Conservation (phyloP, 2,888 invertebrate genomes). For the Cryptocheilus praepositus region DNA sequence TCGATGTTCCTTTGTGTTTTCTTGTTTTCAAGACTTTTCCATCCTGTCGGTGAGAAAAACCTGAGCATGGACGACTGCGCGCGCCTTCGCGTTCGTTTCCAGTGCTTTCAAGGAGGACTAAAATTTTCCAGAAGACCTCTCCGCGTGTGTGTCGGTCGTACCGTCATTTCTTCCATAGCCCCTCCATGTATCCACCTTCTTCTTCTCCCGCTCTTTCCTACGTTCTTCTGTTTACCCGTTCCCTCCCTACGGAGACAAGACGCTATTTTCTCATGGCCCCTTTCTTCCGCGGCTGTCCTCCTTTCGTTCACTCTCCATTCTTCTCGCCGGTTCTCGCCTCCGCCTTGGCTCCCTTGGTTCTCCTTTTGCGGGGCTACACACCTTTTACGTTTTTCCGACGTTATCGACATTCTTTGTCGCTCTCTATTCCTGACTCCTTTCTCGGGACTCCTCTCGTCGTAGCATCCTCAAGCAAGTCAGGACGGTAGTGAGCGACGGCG, state of each 20-base stretch:
- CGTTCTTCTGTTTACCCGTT: constrained; percentile 2
- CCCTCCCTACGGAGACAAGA: not conserved
- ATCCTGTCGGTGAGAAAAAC: too few relatives aligned
- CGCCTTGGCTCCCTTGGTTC: constrained; percentile 25
- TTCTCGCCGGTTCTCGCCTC: constrained; percentile 21
- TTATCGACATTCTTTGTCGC: constrained; percentile 70
- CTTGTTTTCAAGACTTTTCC: too few relatives aligned
- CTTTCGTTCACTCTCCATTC: constrained; percentile 38
- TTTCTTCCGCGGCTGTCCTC: constrained; percentile 27
- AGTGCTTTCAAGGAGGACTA: too few relatives aligned
- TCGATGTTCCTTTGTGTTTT: too few relatives aligned
- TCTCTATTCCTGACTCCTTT: constrained; percentile 39
- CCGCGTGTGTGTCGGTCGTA: too few relatives aligned
- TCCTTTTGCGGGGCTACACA: constrained; percentile 49
- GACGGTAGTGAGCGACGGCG: too few relatives aligned
- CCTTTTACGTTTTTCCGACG: constrained; percentile 71
- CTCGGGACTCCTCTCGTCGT: constrained; percentile 63
- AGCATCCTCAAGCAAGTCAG: constrained; percentile 44
- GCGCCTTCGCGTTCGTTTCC: too few relatives aligned
- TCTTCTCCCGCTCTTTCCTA: constrained; percentile 27
- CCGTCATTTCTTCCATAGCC: constrained; percentile 10
- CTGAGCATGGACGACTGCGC: too few relatives aligned
- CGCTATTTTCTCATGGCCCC: not conserved
- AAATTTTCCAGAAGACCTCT: too few relatives aligned
- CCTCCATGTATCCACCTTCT: constrained; percentile 19